Evolutionary conservation across 2,888 invertebrate genomes (phyloP), one percentile per base, ranked within the genome.

Genomic region (Girardia tigrina): DNA sequence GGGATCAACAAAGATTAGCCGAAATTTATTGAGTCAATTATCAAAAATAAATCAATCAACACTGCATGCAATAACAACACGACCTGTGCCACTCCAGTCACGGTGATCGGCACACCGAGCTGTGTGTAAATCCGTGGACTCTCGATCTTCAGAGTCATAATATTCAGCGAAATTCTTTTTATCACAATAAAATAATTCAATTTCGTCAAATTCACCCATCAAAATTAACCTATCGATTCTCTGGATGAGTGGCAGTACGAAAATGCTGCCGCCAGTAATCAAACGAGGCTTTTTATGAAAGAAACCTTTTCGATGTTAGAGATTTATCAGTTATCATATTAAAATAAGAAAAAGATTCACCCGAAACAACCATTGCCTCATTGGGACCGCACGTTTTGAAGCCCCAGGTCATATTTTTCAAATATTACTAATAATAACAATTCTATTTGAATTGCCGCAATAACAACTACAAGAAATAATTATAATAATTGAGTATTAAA

Each of bases 31-130:
- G n/a, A 14, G 42, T 14, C 42, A 42, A 14, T 42, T 42, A 14
- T 42, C n/a, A 42, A 14, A 42, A 42, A n/a, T 42, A 42, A 14
- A n/a, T 14, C 12, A 42, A 42, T n/a, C 12, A n/a, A 42, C 42
- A 14, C 12, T 14, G n/a, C 12, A 42, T 42, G n/a, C 42, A 14
- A 42, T 42, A n/a, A 23, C n/a, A n/a, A n/a, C n/a, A n/a, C n/a
- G 6, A 93, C 94, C 89, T 95, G 94, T 75, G 95, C 95, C 80
- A 95, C 94, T 78, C 94, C 94, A 29, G 94, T 94, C 36, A 95
- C 94, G 27, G 94, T 93, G 83, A 95, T 93, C 26, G 94, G 93
- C 28, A 95, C 94, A 75, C 94, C 94, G 85, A 94, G 92, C 81
- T 91, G 91, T 70, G 94, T 94, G 85, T 94, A 94, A 4, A 95